Evolutionary conservation across 2,888 invertebrate genomes (phyloP).

Genomic region (Agapostemon virescens): DNA sequence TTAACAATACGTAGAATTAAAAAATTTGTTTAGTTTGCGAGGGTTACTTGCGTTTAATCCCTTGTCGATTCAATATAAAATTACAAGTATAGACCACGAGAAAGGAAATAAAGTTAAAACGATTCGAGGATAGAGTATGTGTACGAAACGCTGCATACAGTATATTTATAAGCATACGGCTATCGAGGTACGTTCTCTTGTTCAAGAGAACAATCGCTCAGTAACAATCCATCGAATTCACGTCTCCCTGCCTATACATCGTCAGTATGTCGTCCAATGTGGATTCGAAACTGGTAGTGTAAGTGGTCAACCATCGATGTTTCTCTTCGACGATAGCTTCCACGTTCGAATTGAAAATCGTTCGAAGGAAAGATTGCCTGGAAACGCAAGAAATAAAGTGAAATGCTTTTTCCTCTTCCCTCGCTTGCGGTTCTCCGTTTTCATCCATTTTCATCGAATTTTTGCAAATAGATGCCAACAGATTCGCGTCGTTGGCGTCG

Average conservation of each 20-base stretch:
- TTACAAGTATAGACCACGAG: neutral
- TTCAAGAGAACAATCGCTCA: too few species aligned
- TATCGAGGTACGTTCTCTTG: conserved; percentile 8
- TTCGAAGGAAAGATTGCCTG: conserved; percentile 84
- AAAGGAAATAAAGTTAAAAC: neutral
- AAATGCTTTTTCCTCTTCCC: conserved; percentile 73
- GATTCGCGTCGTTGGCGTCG: conserved; percentile 84
- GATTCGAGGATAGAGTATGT: neutral
- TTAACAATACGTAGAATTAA: neutral
- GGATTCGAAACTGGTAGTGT: conserved; percentile 86
- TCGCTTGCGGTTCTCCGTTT: conserved; percentile 70
- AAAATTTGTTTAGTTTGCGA: neutral
- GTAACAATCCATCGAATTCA: conserved; percentile 88
- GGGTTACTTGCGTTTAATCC: neutral
- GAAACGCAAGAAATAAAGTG: conserved; percentile 77
- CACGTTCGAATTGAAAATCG: conserved; percentile 83
- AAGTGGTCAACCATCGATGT: conserved; percentile 85
- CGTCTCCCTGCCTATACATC: conserved; percentile 82
- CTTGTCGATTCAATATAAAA: conserved; percentile 10
- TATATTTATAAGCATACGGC: neutral
- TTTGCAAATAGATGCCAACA: conserved; percentile 84
- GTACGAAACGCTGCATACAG: conserved; percentile 17
- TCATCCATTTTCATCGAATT: conserved; percentile 79
- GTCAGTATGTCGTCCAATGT: conserved; percentile 88
- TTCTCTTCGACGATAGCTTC: conserved; percentile 84